Evolutionary conservation across 2,888 invertebrate species (phyloP).

Genomic region (Phymatocera aterrima): DNA sequence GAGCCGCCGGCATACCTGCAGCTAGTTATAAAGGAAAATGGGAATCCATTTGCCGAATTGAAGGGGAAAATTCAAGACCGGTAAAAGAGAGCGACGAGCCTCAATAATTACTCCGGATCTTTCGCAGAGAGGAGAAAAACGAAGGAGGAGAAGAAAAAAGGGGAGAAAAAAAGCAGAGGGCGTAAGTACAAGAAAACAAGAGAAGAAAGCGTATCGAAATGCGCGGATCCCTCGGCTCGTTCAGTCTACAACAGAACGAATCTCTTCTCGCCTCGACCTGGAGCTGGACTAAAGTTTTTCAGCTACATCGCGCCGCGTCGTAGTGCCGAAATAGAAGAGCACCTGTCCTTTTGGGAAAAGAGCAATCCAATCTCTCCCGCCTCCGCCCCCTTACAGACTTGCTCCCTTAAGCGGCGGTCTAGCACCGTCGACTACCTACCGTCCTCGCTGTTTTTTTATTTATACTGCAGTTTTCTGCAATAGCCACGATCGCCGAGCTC

Average conservation of each 20-base stretch:
- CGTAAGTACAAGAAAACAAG: too few species aligned
- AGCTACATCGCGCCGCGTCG: background rate
- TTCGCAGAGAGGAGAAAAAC: background rate
- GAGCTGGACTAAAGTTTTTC: slow-evolving; percentile 16
- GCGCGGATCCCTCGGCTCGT: background rate
- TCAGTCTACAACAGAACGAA: background rate
- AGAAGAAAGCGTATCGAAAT: slow-evolving; percentile 6
- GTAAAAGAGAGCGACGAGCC: slow-evolving; percentile 2
- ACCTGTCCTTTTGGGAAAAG: slow-evolving; percentile 29
- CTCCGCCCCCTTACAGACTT: background rate
- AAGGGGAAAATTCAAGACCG: background rate
- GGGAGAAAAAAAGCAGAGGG: too few species aligned
- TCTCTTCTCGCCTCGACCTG: background rate
- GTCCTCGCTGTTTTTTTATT: background rate
- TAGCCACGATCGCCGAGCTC: slow-evolving; percentile 10
- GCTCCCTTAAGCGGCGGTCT: slow-evolving; percentile 3
- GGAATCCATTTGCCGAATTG: background rate
- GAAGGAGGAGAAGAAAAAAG: too few species aligned
- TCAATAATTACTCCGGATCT: background rate
- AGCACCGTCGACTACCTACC: slow-evolving; percentile 11
- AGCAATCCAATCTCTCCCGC: slow-evolving; percentile 30
- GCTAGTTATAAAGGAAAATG: slow-evolving; percentile 9
- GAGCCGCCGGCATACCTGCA: too few species aligned
- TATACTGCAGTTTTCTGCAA: background rate
- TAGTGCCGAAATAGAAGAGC: slow-evolving; percentile 25